Evolutionary conservation across 2,888 invertebrate species (phyloP), one percentile per base, ranked within the genome.

Genomic region (Macrophya annulata): DNA sequence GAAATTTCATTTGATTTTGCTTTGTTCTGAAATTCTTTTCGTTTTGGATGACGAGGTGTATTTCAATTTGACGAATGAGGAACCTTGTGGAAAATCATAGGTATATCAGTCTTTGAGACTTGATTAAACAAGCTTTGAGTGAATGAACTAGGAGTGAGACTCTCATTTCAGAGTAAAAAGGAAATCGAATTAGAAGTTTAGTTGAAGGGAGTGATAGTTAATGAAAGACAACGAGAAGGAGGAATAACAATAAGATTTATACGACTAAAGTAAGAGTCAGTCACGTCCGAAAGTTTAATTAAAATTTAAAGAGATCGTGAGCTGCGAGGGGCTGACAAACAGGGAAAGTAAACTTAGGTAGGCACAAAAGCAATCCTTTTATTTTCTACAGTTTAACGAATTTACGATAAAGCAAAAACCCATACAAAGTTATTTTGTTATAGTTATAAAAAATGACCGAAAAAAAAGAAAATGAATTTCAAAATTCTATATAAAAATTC

Each of bases 181-280:
- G 15, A 40, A 40, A 71, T 71, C 71, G 40, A 71, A 40, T 71
- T 40, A 71, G n/a, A 71, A 71, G 40, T 71, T 71, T 40, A 68
- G 68, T 31, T 68, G 12, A 21, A 65, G 21, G 21, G 8, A n/a
- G 65, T 51, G 6, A n/a, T 12, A 25, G 62, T 62, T 71, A 21
- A 71, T 71, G 40, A 40, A 37, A 71, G 37, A 71, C 71, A 71
- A 71, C 25, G 40, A 71, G 40, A 9, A 71, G 37, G 40, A 17
- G 17, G 71, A 71, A 31, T 31, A 62, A 0, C 10, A 25, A 21
- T 10, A 25, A 62, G 25, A 25, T 12, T 25, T 62, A 62, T 21
- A 62, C 21, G 21, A 25, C 71, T 37, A 31, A n/a, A n/a, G 8
- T 21, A n/a, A n/a, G n/a, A 71, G 40, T n/a, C 71, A 40, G 37